These are phyloP conservation scores for Ammospiza caudacuta DNA, from an alignment of 2,113 vertebrate species.

Conservation along the genomic window DNA sequence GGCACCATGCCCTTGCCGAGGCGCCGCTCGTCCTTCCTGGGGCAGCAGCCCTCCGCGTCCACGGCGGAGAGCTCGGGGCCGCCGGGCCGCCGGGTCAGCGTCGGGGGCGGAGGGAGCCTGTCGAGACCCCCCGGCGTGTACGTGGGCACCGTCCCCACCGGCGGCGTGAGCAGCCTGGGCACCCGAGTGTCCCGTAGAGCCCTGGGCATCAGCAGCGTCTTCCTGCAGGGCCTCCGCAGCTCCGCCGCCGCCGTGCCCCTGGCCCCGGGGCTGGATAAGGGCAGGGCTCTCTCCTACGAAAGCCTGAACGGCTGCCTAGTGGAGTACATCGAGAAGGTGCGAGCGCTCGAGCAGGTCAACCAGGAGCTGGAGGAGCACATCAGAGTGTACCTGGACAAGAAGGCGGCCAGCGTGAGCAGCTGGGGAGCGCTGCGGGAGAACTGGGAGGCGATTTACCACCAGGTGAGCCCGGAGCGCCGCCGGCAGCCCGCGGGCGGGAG, in stretches of 20 bases:
- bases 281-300: slow-evolving; percentile 56
- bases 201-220: slow-evolving; percentile 93
- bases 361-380: slow-evolving; percentile 91
- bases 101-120: slow-evolving; percentile 29
- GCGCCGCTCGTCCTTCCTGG: slow-evolving; percentile 84
- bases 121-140: slow-evolving; percentile 77
- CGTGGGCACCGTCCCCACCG: slow-evolving; percentile 75
- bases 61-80: slow-evolving; percentile 69
- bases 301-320: slow-evolving; percentile 85
- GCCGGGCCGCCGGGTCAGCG: slow-evolving; percentile 60
- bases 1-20: slow-evolving; percentile 85
- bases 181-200: slow-evolving; percentile 88
- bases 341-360: slow-evolving; percentile 87
- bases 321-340: slow-evolving; percentile 92
- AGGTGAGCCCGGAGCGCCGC: slow-evolving; percentile 73
- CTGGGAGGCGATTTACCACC: slow-evolving; percentile 88
- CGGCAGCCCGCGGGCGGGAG: neutral
- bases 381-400: slow-evolving; percentile 84
- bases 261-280: slow-evolving; percentile 70
- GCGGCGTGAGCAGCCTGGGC: slow-evolving; percentile 76
- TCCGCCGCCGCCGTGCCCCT: slow-evolving; percentile 73
- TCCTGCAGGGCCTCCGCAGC: slow-evolving; percentile 89
- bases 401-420: slow-evolving; percentile 75
- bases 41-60: slow-evolving; percentile 69
- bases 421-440: slow-evolving; percentile 81